Evolutionary conservation across 2,888 invertebrate species (phyloP), one percentile per base, ranked within the genome.

Genomic region (Xestia rhomboidea): DNA sequence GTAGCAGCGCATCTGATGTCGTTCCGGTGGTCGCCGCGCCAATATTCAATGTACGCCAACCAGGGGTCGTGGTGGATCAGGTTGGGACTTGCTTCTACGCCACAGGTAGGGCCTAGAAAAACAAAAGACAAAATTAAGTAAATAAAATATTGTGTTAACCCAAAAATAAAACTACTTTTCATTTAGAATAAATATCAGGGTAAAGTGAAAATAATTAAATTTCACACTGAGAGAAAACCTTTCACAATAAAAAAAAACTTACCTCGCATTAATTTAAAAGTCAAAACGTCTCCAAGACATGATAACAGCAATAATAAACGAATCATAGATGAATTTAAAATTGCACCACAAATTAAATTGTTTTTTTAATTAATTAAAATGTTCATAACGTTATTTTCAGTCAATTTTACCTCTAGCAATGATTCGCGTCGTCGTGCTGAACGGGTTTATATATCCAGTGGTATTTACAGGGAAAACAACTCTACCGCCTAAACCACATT

Each of bases 11-110:
- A 93, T 8, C 90, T 82, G 27, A 89, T 69, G 15, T 85, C 84
- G 2, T 44, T 79, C 3, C 57, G 73, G 8, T 64, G 30, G 0
- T 86, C 81, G 1, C 81, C 83, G 5, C 88, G 74, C 84, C 89
- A 90, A 83, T 90, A 93, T 73, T 92, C 91, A 30, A 93, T 49
- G 24, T 88, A 87, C 0, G 91, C 91, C 76, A 92, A 27, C 93
- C 93, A 93, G 0, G 93, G 93, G 70, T 91, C 89, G 46, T 88
- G 90, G 66, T 93, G 91, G 10, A 93, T 81, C 0, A 88, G 86
- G 74, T 88, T 90, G 5, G 79, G 8, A 67, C 89, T 88, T 2
- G 89, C 82, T 68, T 87, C 89, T 15, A 51, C 13, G 10, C 88
- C 88, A 41, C 88, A 88, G 1, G 11, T 13, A 1, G 21, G 51